A percentile compares a stretch with the other conserved stretches of the same genome.
These are phyloP conservation scores for Danio tinwini DNA, from an alignment of 2,797 vertebrate species.

Conservation along the genomic window DNA sequence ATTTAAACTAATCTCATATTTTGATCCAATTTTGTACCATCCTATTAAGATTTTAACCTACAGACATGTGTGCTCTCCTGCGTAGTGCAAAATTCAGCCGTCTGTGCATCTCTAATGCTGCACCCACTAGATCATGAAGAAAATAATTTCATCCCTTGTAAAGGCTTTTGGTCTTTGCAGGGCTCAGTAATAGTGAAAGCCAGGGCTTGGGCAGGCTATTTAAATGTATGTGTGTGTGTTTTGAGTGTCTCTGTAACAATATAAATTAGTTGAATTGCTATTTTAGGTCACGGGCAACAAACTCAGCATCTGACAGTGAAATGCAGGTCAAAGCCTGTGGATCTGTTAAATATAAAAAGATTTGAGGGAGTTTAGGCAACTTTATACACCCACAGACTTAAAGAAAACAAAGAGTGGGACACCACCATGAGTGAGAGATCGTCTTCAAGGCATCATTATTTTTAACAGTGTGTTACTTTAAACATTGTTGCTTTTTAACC, in stretches of 20 bases:
- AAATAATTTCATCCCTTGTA: neutral
- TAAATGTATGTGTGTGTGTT: neutral
- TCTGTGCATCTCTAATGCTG: neutral
- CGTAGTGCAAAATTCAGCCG: neutral
- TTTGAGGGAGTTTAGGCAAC: neutral
- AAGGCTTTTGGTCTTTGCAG: slow-evolving; percentile 20
- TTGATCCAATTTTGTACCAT: neutral
- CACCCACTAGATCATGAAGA: slow-evolving; percentile 10
- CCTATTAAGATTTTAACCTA: neutral
- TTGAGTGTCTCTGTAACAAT: slow-evolving; percentile 14
- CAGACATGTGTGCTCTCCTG: neutral
- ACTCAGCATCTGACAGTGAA: slow-evolving; percentile 6
- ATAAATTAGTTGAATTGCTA: slow-evolving; percentile 9
- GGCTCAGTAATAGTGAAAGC: slow-evolving; percentile 6
- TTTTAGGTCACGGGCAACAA: slow-evolving; percentile 4
- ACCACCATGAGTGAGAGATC: neutral
- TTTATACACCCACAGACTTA: neutral
- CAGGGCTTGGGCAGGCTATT: neutral
- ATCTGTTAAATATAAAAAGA: neutral
- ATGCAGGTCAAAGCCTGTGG: slow-evolving; percentile 7
- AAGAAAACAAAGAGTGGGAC: neutral
- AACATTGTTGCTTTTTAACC: neutral
- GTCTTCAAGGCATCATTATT: slow-evolving; percentile 4
- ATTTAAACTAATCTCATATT: neutral
- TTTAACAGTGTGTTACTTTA: slow-evolving; percentile 3